These are phyloP conservation scores for Cossypha niveicapilla DNA, from an alignment of 2,797 vertebrate species.

Conservation along the genomic window DNA sequence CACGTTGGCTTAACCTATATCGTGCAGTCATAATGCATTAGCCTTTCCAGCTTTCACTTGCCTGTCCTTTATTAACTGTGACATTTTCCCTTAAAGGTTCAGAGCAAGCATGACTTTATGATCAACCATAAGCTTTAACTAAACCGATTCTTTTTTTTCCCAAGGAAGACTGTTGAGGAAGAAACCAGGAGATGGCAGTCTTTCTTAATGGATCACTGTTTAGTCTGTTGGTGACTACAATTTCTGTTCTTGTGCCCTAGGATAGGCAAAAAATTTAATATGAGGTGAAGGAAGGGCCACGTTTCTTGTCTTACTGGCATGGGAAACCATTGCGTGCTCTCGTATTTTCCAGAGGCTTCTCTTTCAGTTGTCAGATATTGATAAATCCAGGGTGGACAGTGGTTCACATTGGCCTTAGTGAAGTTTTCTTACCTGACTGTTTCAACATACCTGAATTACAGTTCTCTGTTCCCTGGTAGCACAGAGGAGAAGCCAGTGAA, in stretches of 20 bases:
- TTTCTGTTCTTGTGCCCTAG: neutral
- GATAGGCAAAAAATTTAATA: neutral
- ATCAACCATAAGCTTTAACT: slow-evolving; percentile 24
- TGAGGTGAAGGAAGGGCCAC: neutral
- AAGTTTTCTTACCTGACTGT: neutral
- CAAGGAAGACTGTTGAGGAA: neutral
- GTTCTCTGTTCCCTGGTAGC: neutral
- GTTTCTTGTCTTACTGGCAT: neutral
- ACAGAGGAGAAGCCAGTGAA: neutral
- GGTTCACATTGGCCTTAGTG: neutral
- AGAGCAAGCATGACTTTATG: slow-evolving; percentile 47
- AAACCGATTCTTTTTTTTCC: neutral
- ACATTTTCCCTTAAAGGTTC: slow-evolving; percentile 62
- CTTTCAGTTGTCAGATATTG: neutral
- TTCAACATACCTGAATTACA: neutral
- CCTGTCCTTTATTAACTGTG: slow-evolving; percentile 53
- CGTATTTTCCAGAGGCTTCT: neutral
- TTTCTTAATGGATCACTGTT: slow-evolving; percentile 58
- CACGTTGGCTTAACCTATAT: slow-evolving; percentile 20
- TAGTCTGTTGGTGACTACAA: neutral
- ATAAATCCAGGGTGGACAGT: neutral
- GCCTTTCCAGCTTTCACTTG: slow-evolving; percentile 6
- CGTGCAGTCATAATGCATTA: slow-evolving; percentile 32
- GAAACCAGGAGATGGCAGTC: slow-evolving; percentile 72
- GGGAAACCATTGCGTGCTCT: neutral